Base-by-base conservation (phyloP, 1,140 invertebrate genomes). In the Lysiphlebus fabarum region DNA sequence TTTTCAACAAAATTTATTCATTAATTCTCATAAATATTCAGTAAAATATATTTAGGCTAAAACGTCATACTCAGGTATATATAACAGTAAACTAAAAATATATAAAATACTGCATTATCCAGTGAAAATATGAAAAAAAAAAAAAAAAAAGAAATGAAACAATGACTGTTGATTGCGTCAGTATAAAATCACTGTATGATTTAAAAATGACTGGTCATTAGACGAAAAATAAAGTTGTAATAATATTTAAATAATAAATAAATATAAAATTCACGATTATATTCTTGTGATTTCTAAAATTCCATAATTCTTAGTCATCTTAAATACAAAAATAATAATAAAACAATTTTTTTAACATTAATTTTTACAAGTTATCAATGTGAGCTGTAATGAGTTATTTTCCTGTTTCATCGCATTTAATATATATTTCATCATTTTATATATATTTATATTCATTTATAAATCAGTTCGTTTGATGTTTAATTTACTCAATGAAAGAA, bases 121-220 rank as follows among this genome's bases (percentile, higher is more conserved):
- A 26, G 17, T 4, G 17, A 26, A 26, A n/a, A n/a, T n/a, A n/a
- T n/a, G n/a, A n/a, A n/a, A n/a, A n/a, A n/a, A n/a, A 26, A 26
- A 1, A 26, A 45, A 41, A 9, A 41, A 11, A 9, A 34, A 51
- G 33, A 51, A 51, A 33, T 51, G 49, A 51, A 51, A 51, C 49
- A n/a, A 51, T 34, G 49, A 12, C 37, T 7, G 9, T 8, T 12
- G 12, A 51, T 51, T 51, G 49, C 49, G 49, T 51, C 49, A 51
- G 49, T 36, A 26, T n/a, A 26, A 26, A 26, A 26, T 1, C 17
- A 26, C 17, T 26, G 17, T 26, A 26, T 26, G 17, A 26, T 26
- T 26, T 26, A 26, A 26, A 26, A 1, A 26, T 26, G 17, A 26
- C 17, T 26, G 17, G 17, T 26, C 17, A 51, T 33, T 51, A 12